Conservation (phyloP, 2,888 invertebrate genomes). For the Boloria selene region DNA sequence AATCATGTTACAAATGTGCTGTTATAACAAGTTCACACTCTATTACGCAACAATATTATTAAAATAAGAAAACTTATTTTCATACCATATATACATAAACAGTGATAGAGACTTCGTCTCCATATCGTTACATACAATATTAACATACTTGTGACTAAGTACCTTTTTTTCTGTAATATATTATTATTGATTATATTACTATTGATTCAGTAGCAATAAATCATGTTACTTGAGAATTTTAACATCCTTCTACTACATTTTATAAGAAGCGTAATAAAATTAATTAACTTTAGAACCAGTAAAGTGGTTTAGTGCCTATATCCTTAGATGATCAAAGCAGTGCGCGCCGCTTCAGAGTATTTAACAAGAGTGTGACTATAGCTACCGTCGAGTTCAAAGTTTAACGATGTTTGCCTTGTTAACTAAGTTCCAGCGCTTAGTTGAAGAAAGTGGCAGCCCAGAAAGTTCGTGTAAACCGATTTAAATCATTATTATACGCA, state of each 20-base stretch:
- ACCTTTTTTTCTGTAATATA: too few species aligned
- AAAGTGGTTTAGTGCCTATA: neutral
- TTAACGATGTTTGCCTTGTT: constrained; percentile 64
- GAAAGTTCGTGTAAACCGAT: constrained; percentile 25
- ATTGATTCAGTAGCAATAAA: neutral
- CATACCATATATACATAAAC: too few species aligned
- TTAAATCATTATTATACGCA: constrained; percentile 27
- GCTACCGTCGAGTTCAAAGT: constrained; percentile 47
- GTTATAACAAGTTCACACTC: too few species aligned
- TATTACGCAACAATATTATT: too few species aligned
- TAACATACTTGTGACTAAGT: too few species aligned
- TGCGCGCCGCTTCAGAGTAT: constrained; percentile 6
- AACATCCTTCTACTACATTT: too few species aligned
- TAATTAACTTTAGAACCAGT: neutral
- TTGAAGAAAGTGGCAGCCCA: constrained; percentile 39
- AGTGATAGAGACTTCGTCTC: too few species aligned
- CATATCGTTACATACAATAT: too few species aligned
- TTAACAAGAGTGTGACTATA: constrained; percentile 25
- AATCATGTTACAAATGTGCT: too few species aligned
- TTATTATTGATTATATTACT: too few species aligned
- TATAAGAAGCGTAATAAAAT: neutral
- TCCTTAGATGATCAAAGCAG: constrained; percentile 11
- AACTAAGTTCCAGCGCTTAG: constrained; percentile 60
- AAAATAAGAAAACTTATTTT: too few species aligned
- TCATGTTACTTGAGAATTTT: neutral